phyloP scores from a whole-genome alignment of 30 jellyfish, hydroid and myxozoan genomes.

The Aurelia sp. region DNA sequence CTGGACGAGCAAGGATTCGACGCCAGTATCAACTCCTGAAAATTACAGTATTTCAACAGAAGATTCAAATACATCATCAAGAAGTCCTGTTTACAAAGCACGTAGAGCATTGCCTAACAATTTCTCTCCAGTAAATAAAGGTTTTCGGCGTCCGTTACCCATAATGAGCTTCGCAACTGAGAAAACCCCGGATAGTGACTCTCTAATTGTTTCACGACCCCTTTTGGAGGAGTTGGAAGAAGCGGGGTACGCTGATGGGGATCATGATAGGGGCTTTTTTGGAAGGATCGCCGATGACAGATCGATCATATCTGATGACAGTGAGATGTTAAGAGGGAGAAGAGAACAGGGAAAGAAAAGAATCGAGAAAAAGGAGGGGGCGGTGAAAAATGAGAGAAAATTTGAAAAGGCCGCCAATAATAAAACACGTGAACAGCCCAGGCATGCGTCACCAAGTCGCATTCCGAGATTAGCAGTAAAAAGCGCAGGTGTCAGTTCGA shows the following conservation, averaged over 20 bases:
- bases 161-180: constrained; percentile 39
- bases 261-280: neutral
- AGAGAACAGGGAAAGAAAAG: neutral
- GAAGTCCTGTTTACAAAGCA: neutral
- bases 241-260: constrained; percentile 36
- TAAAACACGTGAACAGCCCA: neutral
- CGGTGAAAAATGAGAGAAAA: neutral
- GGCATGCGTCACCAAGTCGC: constrained; percentile 46
- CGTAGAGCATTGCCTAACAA: neutral
- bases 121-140: neutral
- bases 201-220: constrained; percentile 27
- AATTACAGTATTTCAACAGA: neutral
- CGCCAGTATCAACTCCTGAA: neutral
- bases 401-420: constrained; percentile 3
- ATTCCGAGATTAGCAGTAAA: constrained; percentile 40
- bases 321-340: neutral
- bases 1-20: neutral
- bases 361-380: neutral
- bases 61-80: neutral
- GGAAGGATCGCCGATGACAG: neutral
- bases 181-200: constrained; percentile 48
- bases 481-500: constrained; percentile 45
- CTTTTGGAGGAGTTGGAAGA: constrained; percentile 36
- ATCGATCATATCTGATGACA: neutral
- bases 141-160: neutral